A percentile compares a stretch with the other conserved stretches of the same genome.
These are phyloP conservation scores for Tenthredo notha DNA, from an alignment of 2,888 invertebrate genomes.

Conservation along the genomic window DNA sequence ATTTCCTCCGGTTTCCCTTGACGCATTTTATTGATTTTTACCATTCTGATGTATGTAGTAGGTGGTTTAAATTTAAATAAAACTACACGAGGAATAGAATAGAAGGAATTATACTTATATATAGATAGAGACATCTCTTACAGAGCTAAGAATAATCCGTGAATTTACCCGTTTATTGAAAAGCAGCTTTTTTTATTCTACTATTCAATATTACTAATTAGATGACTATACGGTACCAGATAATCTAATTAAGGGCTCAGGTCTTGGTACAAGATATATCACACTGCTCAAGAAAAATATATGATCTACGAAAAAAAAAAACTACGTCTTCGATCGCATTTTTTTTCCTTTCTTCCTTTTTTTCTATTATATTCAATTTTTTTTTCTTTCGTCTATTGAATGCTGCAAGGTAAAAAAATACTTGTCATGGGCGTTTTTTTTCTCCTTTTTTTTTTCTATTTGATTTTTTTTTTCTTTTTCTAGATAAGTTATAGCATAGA, in stretches of 20 bases:
- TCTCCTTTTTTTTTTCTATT: not conserved
- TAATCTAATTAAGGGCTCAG: constrained; percentile 42
- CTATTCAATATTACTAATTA: constrained; percentile 26
- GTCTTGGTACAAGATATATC: constrained; percentile 6
- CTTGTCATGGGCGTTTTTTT: constrained; percentile 1
- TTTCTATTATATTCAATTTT: not conserved
- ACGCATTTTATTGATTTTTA: constrained; percentile 51
- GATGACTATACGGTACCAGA: not conserved
- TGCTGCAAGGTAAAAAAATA: not conserved
- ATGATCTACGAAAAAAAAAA: not conserved
- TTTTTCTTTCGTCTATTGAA: not conserved
- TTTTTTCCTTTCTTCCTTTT: not conserved
- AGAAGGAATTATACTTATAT: constrained; percentile 26
- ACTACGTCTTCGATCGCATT: not conserved
- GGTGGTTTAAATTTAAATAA: constrained; percentile 44
- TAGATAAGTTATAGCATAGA: not conserved
- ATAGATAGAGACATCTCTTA: not conserved
- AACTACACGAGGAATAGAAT: constrained; percentile 20
- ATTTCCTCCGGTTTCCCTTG: constrained; percentile 20
- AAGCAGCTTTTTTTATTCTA: constrained; percentile 12
- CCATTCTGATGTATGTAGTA: constrained; percentile 29
- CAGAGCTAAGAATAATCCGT: constrained; percentile 41
- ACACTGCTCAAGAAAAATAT: not conserved
- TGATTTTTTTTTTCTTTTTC: not conserved
- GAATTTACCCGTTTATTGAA: constrained; percentile 37